These are phyloP conservation scores for Sinocyclocheilus grahami DNA, from an alignment of 2,113 vertebrate genomes.

Conservation along the genomic window DNA sequence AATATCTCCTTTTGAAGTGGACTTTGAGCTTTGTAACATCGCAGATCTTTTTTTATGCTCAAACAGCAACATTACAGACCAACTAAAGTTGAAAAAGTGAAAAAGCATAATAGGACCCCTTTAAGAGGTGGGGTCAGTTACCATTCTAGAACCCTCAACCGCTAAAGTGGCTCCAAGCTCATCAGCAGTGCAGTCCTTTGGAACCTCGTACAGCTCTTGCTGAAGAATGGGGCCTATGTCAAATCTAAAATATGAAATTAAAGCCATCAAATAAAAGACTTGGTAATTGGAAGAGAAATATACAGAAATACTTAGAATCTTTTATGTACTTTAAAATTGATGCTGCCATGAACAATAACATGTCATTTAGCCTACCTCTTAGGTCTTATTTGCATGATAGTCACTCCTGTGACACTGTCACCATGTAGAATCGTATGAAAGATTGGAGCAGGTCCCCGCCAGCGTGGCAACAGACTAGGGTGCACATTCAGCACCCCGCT, in stretches of 20 bases:
- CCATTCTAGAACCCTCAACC: constrained; percentile 83
- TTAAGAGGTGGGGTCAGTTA: constrained; percentile 61
- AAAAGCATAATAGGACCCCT: no score
- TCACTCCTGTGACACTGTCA: constrained; percentile 86
- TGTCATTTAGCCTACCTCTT: constrained; percentile 71
- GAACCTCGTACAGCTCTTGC: constrained; percentile 81
- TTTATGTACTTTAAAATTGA: no score
- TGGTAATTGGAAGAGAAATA: background rate
- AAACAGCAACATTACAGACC: no score
- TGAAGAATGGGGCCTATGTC: constrained; percentile 90
- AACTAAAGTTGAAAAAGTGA: no score
- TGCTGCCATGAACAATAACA: no score
- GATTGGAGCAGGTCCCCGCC: constrained; percentile 92
- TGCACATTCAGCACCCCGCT: constrained; percentile 93
- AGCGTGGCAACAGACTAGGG: constrained; percentile 91
- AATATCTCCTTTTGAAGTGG: no score
- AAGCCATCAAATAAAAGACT: background rate
- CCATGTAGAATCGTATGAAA: constrained; percentile 90
- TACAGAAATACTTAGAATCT: no score
- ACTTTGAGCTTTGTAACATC: no score
- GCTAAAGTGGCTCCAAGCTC: constrained; percentile 82
- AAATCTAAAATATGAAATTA: constrained; percentile 77
- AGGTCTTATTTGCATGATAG: constrained; percentile 91
- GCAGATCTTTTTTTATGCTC: no score
- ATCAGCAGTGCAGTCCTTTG: constrained; percentile 80